Percentiles rank a stretch among this genome's conserved stretches.
phyloP scores from a whole-genome alignment of 1,140 invertebrate species.

The Bombyx mori region DNA sequence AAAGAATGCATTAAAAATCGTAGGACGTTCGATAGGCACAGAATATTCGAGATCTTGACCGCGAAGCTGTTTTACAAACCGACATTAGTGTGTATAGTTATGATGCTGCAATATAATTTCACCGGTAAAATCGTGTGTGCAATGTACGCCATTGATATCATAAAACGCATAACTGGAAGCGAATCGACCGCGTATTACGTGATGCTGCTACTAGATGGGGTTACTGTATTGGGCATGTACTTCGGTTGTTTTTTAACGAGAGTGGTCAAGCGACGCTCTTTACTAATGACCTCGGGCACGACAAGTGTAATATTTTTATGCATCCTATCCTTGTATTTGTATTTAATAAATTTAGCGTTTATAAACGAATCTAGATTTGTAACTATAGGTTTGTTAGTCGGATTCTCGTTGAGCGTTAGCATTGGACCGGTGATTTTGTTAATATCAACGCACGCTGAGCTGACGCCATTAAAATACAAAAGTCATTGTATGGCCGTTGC shows the following conservation, averaged over 20 bases:
- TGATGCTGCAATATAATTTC: slow-evolving; percentile 12
- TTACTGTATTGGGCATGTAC: slow-evolving; percentile 22
- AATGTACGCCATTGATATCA: slow-evolving; percentile 24
- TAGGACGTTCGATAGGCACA: not conserved
- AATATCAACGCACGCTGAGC: slow-evolving; percentile 10
- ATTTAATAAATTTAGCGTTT: slow-evolving; percentile 17
- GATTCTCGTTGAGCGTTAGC: slow-evolving; percentile 18
- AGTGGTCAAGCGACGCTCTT: slow-evolving; percentile 16
- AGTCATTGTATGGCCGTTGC: slow-evolving; percentile 5
- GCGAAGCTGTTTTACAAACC: not conserved
- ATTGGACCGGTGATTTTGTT: slow-evolving; percentile 18
- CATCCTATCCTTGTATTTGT: slow-evolving; percentile 23
- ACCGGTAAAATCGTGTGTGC: slow-evolving; percentile 24
- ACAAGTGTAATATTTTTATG: slow-evolving; percentile 21
- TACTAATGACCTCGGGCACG: slow-evolving; percentile 13
- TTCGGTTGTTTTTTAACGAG: slow-evolving; percentile 21
- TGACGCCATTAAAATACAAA: slow-evolving; percentile 14
- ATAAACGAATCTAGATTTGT: slow-evolving; percentile 19
- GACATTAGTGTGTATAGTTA: not conserved
- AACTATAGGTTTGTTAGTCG: slow-evolving; percentile 15
- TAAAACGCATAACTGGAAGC: slow-evolving; percentile 23
- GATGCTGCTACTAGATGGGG: slow-evolving; percentile 28
- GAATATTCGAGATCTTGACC: not conserved
- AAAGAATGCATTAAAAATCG: not conserved
- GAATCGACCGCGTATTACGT: slow-evolving; percentile 14